Conservation (phyloP, 2,113 vertebrate genomes). For the Enhydra lutris region DNA sequence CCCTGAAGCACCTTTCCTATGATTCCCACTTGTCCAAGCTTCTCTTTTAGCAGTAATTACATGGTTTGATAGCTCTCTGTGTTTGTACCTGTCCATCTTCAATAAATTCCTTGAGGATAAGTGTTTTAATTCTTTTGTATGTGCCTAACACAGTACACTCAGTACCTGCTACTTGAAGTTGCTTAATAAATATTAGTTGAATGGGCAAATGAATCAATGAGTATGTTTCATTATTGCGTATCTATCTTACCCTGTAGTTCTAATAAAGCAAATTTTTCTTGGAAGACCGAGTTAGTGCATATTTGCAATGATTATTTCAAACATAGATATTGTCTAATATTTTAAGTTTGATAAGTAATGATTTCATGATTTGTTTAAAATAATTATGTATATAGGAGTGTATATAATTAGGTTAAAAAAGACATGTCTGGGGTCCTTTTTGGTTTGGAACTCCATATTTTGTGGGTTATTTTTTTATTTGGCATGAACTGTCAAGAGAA, state of each 20-base stretch:
- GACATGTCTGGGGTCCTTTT: neutral
- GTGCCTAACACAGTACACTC: neutral
- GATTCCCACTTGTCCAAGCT: neutral
- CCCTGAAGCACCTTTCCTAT: neutral
- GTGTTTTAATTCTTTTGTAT: neutral
- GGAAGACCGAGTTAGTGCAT: neutral
- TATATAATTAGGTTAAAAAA: neutral
- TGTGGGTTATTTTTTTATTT: neutral
- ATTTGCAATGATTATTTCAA: neutral
- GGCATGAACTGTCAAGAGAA: neutral
- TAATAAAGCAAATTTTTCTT: neutral
- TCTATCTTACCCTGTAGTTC: neutral
- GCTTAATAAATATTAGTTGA: neutral
- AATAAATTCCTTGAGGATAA: neutral
- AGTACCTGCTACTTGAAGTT: neutral
- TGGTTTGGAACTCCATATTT: neutral
- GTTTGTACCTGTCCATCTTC: neutral
- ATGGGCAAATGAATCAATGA: neutral
- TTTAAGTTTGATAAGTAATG: neutral
- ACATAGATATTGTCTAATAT: neutral
- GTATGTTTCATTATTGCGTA: neutral
- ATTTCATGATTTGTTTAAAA: conserved; percentile 24
- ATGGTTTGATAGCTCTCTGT: neutral
- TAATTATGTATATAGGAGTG: neutral
- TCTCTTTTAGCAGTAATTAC: neutral